These are phyloP conservation scores for Zaprionus ghesquierei DNA, from an alignment of 1,140 invertebrate genomes.

Conservation along the genomic window DNA sequence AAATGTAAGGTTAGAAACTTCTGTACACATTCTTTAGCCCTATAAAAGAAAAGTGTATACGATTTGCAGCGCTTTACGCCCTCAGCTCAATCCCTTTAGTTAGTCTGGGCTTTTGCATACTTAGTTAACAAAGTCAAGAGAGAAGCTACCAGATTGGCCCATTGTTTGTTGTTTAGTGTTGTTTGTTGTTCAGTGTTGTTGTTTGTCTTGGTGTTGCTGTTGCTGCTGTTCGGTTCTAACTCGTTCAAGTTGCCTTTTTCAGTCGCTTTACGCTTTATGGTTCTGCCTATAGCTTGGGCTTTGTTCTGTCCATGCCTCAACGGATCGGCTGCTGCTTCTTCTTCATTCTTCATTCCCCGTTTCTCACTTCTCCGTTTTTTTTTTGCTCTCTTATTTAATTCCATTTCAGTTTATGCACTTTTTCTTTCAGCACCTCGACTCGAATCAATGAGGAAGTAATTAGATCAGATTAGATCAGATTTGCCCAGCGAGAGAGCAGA, in stretches of 20 bases:
- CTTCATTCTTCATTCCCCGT: no score
- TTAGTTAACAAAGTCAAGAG: constrained; percentile 16
- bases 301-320: constrained; percentile 25
- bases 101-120: constrained; percentile 19
- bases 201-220: neutral
- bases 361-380: neutral
- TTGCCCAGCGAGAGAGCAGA: neutral
- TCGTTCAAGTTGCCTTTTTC: constrained; percentile 27
- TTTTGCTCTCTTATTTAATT: constrained; percentile 5
- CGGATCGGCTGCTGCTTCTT: neutral
- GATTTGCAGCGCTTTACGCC: neutral
- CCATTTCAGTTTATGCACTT: constrained; percentile 45
- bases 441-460: constrained; percentile 77
- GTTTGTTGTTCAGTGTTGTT: neutral
- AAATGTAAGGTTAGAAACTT: no score
- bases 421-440: constrained; percentile 52
- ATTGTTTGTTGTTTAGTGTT: constrained; percentile 18
- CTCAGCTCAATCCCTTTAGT: neutral
- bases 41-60: neutral
- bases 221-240: constrained; percentile 22
- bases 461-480: constrained; percentile 43
- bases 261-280: constrained; percentile 46
- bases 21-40: neutral
- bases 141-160: constrained; percentile 21
- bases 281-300: constrained; percentile 14